Conservation (phyloP, 1,140 invertebrate species). For the Streblospio benedicti region DNA sequence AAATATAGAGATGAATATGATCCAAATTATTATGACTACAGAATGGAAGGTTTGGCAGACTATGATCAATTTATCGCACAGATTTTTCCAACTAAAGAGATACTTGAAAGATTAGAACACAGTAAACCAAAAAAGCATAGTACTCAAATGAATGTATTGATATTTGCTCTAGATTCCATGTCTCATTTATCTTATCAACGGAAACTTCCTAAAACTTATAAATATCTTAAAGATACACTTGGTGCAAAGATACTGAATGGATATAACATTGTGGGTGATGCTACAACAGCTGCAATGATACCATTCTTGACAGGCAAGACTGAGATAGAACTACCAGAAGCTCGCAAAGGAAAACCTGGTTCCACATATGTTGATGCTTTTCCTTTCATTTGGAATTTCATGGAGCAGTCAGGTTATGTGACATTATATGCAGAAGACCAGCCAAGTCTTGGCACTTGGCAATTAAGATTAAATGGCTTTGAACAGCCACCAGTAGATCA, state of each 20-base stretch:
- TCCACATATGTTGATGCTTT: constrained; percentile 25
- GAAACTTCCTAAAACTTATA: constrained; percentile 12
- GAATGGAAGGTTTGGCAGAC: not conserved
- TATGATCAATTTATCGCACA: not conserved
- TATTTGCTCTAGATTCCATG: constrained; percentile 19
- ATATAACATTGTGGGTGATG: constrained; percentile 26
- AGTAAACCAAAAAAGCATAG: not conserved
- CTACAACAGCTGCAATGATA: constrained; percentile 19
- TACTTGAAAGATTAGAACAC: not conserved
- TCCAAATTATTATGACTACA: too few species aligned
- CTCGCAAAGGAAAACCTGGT: not conserved
- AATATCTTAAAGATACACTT: constrained; percentile 7
- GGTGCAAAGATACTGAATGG: constrained; percentile 6
- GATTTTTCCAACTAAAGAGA: not conserved
- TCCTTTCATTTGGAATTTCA: constrained; percentile 36
- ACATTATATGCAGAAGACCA: constrained; percentile 42
- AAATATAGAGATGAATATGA: too few species aligned
- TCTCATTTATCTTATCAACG: constrained; percentile 12
- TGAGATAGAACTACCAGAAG: constrained; percentile 34
- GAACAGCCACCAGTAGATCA: constrained; percentile 33
- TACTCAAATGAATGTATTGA: constrained; percentile 15
- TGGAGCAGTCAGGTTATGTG: constrained; percentile 30
- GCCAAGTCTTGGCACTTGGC: constrained; percentile 31
- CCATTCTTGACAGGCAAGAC: constrained; percentile 27
- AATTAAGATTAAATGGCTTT: constrained; percentile 7